Conservation (phyloP, 2,797 vertebrate species). For the Eospalax fontanierii region DNA sequence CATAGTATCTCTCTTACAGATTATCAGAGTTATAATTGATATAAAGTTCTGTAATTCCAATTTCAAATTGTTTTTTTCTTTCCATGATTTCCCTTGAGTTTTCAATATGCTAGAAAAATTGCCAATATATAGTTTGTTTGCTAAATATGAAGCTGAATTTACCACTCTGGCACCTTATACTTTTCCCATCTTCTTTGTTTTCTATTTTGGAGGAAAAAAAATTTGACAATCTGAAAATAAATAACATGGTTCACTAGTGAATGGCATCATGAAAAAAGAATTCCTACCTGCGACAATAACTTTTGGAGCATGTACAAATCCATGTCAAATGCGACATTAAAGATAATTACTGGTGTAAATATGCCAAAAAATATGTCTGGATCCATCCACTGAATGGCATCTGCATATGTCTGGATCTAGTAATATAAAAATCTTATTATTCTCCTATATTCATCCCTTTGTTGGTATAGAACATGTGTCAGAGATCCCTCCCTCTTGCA, state of each 20-base stretch:
- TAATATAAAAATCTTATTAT: slow-evolving; percentile 71
- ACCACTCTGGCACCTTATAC: background rate
- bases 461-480: background rate
- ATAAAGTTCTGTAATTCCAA: background rate
- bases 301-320: slow-evolving; percentile 80
- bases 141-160: slow-evolving; percentile 42
- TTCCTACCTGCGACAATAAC: slow-evolving; percentile 79
- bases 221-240: background rate
- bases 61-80: slow-evolving; percentile 33
- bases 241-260: background rate
- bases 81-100: background rate
- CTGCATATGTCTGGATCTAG: slow-evolving; percentile 73
- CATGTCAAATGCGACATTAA: slow-evolving; percentile 79
- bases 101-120: background rate
- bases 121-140: background rate
- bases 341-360: slow-evolving; percentile 80
- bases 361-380: slow-evolving; percentile 69
- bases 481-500: slow-evolving; percentile 2
- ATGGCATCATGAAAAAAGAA: slow-evolving; percentile 29
- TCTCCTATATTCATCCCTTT: background rate
- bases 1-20: background rate
- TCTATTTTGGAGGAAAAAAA: slow-evolving; percentile 32
- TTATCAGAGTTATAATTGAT: background rate
- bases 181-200: slow-evolving; percentile 12
- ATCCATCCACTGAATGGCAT: slow-evolving; percentile 78